Percentiles rank a stretch among this genome's conserved stretches.
Evolutionary conservation across 2,113 vertebrate genomes (phyloP).

Genomic region (Apodemus speciosus): DNA sequence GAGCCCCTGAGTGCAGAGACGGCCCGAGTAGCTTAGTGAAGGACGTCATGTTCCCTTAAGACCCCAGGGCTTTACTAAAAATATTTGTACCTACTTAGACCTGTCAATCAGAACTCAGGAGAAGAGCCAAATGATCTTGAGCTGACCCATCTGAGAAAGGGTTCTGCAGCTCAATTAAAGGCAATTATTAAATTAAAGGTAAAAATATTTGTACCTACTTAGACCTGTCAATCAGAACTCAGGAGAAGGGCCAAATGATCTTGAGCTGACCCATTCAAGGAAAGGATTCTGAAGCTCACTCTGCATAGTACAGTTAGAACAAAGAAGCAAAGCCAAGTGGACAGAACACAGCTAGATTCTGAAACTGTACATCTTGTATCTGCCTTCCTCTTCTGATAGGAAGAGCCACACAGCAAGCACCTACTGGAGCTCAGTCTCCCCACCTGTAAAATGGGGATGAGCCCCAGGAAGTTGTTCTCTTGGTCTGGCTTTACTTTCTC

Average conservation of each 20-base stretch:
- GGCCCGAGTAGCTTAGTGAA: not conserved
- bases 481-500: not conserved
- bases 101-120: not conserved
- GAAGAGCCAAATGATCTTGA: not conserved
- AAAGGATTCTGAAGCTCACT: not conserved
- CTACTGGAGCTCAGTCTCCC: not conserved
- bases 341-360: not conserved
- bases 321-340: not conserved
- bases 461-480: not conserved
- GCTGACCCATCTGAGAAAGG: not conserved
- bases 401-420: not conserved
- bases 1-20: not conserved
- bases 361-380: not conserved
- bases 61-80: slow-evolving; percentile 5
- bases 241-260: not conserved
- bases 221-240: not conserved
- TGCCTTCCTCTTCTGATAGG: not conserved
- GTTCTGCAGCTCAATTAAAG: not conserved
- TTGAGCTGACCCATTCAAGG: not conserved
- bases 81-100: not conserved
- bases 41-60: not conserved
- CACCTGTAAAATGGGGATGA: not conserved
- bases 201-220: not conserved
- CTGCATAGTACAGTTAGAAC: not conserved
- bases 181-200: too few species aligned